phyloP scores from a whole-genome alignment of 2,113 vertebrate genomes.

The Oncorhynchus kisutch region DNA sequence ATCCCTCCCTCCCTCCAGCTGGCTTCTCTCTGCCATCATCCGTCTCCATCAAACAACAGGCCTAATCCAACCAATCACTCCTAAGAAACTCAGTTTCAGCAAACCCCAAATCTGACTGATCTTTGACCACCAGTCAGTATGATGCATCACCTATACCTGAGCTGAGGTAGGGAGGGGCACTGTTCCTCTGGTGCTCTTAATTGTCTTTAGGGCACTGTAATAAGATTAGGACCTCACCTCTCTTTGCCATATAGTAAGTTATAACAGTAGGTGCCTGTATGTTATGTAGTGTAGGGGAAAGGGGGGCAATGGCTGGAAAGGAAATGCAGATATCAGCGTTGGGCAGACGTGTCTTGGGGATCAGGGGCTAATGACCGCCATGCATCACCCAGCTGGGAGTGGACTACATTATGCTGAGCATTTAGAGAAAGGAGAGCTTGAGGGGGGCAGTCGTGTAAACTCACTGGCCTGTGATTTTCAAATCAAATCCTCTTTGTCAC shows the following conservation, averaged over 20 bases:
- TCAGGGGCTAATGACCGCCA: slow-evolving; percentile 77
- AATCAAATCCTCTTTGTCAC: too few relatives aligned
- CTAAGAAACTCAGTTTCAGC: slow-evolving; percentile 19
- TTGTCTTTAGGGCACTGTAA: slow-evolving; percentile 39
- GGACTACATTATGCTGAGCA: too few relatives aligned
- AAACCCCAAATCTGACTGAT: slow-evolving; percentile 12
- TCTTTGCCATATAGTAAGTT: slow-evolving; percentile 19
- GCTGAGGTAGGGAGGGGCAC: slow-evolving; percentile 35
- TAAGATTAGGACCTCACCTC: slow-evolving; percentile 32
- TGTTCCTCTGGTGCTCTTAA: slow-evolving; percentile 38
- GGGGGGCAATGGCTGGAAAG: not conserved
- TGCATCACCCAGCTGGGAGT: slow-evolving; percentile 74
- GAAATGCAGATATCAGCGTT: slow-evolving; percentile 69
- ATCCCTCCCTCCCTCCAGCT: slow-evolving; percentile 41
- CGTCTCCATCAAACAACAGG: slow-evolving; percentile 59
- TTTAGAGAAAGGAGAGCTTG: slow-evolving; percentile 30
- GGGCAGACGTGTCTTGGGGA: slow-evolving; percentile 70
- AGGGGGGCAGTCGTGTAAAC: slow-evolving; percentile 2
- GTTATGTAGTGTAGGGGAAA: slow-evolving; percentile 6
- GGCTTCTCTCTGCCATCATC: slow-evolving; percentile 58
- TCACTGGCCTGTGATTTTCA: not conserved
- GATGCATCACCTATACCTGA: slow-evolving; percentile 54
- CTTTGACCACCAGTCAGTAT: slow-evolving; percentile 2
- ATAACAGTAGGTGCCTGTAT: slow-evolving; percentile 29
- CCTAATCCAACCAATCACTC: slow-evolving; percentile 52